These are phyloP conservation scores for Plestiodon gilberti DNA, from an alignment of 2,113 vertebrate species.

Conservation along the genomic window DNA sequence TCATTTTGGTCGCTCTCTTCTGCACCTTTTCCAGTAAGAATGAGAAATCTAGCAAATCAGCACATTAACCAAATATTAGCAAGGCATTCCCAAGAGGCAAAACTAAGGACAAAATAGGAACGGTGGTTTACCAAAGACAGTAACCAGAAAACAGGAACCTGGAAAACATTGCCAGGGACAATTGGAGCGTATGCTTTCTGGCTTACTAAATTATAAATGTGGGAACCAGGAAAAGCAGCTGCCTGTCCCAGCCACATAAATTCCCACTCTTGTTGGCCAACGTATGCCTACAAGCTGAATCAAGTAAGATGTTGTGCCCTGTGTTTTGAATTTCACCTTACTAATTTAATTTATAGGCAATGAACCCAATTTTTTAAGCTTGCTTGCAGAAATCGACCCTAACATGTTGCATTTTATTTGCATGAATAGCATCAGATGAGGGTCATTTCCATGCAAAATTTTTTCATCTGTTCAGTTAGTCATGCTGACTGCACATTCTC, in stretches of 20 bases:
- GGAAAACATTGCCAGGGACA: too few relatives aligned
- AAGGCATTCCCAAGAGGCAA: too few relatives aligned
- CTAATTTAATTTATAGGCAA: conserved; percentile 54
- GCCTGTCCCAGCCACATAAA: not conserved
- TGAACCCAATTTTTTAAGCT: conserved; percentile 61
- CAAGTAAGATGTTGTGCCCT: conserved; percentile 44
- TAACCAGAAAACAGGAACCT: not conserved
- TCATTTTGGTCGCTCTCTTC: too few relatives aligned
- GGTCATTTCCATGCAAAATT: not conserved
- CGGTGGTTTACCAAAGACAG: not conserved
- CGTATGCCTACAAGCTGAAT: conserved; percentile 60
- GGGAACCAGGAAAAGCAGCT: not conserved
- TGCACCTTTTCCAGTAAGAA: too few relatives aligned
- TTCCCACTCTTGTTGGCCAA: conserved; percentile 45
- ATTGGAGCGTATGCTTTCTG: not conserved
- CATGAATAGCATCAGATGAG: conserved; percentile 50
- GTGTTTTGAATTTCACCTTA: conserved; percentile 54
- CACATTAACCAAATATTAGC: too few relatives aligned
- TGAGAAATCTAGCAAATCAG: too few relatives aligned
- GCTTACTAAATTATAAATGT: not conserved
- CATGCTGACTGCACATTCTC: conserved; percentile 63
- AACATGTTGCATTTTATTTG: conserved; percentile 66
- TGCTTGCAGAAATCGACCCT: conserved; percentile 62
- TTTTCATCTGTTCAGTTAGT: conserved; percentile 9
- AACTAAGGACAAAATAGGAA: too few relatives aligned